phyloP scores from a whole-genome alignment of 1,140 invertebrate species.

The Bilobella aurantiaca region DNA sequence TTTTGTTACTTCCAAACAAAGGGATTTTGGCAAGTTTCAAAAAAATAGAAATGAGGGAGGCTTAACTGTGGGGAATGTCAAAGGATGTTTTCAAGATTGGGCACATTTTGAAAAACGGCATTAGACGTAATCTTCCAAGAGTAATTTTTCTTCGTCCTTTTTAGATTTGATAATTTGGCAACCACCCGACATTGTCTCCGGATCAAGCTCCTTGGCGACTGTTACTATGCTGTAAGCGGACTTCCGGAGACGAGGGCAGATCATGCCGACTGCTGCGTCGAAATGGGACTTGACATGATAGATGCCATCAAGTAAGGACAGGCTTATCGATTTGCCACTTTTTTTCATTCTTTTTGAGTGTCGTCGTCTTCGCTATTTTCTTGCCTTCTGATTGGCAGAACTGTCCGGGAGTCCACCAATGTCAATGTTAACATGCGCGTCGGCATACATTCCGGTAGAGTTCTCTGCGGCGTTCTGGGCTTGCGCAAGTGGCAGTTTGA shows the following conservation, averaged over 20 bases:
- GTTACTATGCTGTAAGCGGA: slow-evolving; percentile 89
- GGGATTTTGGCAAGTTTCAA: no score
- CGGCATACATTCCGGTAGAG: slow-evolving; percentile 66
- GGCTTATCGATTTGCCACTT: background rate
- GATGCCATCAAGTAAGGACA: slow-evolving; percentile 82
- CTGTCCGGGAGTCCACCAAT: slow-evolving; percentile 76
- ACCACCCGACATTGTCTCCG: slow-evolving; percentile 80
- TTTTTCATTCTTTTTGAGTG: no score
- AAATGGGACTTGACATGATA: slow-evolving; percentile 95
- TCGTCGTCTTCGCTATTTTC: no score
- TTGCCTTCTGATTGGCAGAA: no score
- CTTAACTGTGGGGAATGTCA: no score
- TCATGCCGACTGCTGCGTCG: slow-evolving; percentile 86
- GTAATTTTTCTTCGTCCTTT: slow-evolving; percentile 7
- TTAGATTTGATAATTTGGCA: slow-evolving; percentile 81
- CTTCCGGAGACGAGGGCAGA: slow-evolving; percentile 76
- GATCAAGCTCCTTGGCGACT: slow-evolving; percentile 86
- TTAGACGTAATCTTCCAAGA: background rate
- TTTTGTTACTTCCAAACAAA: no score
- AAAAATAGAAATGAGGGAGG: no score
- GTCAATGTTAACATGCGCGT: slow-evolving; percentile 91
- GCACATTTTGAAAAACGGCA: no score
- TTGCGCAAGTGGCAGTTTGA: slow-evolving; percentile 83
- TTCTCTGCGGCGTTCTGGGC: slow-evolving; percentile 49
- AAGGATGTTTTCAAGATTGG: no score